A percentile compares a stretch with the other conserved stretches of the same genome.
Evolutionary conservation across 2,888 invertebrate genomes (phyloP).

Genomic region (Ecdyonurus torrentis): DNA sequence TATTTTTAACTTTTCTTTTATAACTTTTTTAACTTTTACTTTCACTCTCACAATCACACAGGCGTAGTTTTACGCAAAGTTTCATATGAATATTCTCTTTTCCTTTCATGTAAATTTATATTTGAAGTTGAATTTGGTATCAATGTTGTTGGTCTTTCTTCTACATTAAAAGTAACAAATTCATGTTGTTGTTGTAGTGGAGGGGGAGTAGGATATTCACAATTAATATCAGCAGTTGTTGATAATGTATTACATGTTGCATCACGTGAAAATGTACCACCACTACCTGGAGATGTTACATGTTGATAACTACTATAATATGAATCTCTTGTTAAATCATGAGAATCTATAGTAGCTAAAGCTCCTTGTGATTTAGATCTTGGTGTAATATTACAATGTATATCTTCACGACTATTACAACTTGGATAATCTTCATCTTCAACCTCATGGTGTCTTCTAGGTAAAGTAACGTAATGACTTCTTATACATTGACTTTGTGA

Average conservation of each 20-base stretch:
- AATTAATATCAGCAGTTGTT: constrained; percentile 35
- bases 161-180: constrained; percentile 51
- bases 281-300: constrained; percentile 14
- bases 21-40: background rate
- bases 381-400: background rate
- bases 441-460: background rate
- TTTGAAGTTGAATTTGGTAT: constrained; percentile 12
- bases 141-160: constrained; percentile 20
- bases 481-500: background rate
- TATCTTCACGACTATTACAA: background rate
- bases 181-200: no score
- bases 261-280: constrained; percentile 35
- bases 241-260: constrained; percentile 47
- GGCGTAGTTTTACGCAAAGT: constrained; percentile 28
- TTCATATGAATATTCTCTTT: constrained; percentile 24
- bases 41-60: constrained; percentile 16
- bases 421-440: background rate
- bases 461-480: background rate
- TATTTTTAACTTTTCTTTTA: background rate
- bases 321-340: background rate
- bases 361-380: background rate
- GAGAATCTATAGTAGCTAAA: background rate
- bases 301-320: background rate
- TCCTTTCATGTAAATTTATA: background rate
- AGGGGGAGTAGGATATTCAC: constrained; percentile 32